Base-by-base conservation (phyloP, 1,140 invertebrate species). In the Manduca sexta region DNA sequence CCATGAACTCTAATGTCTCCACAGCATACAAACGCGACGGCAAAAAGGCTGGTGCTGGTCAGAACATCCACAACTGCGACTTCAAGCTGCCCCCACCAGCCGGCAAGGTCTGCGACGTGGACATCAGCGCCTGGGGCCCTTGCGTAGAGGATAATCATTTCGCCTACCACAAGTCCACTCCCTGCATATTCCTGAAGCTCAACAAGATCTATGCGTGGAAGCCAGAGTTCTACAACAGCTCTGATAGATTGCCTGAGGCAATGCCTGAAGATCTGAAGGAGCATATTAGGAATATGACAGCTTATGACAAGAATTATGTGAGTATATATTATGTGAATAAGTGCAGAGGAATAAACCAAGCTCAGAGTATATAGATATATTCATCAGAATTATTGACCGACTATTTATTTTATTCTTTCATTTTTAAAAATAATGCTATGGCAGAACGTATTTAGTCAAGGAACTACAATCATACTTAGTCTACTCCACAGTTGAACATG, bases 131-230 rank as follows among this genome's bases (percentile, higher is more conserved):
- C 13, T 92, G 90, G 87, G 82, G 83, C 2, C 88, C 90, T 1
- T 95, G 93, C 70, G 92, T 89, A 26, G 82, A 88, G 48, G 91
- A 92, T 17, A 92, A 94, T 55, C 87, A 89, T 55, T 96, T 91
- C 61, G 93, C 93, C 42, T 96, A 93, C 77, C 89, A 92, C 46
- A 89, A 91, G 66, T 93, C 92, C 8, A 90, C 92, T 5, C 94
- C 94, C 8, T 95, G 94, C 69, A 89, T 95, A 67, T 92, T 95
- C 72, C 88, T 95, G 30, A 96, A 95, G 72, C 83, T 96, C 12
- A 95, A 95, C 69, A 94, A 93, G 86, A 94, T 94, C 67, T 94
- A 89, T 54, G 92, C 89, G 7, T 95, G 93, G 93, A 86, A 84
- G 52, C 93, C 93, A 0, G 88, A 92, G 7, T 94, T 88, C 64